phyloP scores from a whole-genome alignment of 2,888 invertebrate species.

The Trachelus iudaicus region DNA sequence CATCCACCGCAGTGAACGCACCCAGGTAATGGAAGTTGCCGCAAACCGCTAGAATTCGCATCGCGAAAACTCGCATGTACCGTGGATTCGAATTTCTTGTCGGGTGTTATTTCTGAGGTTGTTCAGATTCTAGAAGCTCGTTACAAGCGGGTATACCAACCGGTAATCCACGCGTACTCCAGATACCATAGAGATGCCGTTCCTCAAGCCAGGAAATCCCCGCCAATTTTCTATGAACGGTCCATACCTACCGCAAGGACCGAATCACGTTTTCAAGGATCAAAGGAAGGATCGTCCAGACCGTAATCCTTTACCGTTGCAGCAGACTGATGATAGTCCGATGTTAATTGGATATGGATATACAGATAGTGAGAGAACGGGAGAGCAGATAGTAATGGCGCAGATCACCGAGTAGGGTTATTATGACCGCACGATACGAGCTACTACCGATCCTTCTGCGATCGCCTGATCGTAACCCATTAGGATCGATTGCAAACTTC shows the following conservation, averaged over 20 bases:
- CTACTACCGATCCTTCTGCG: slow-evolving; percentile 17
- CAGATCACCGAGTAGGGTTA: slow-evolving; percentile 10
- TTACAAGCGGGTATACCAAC: background rate
- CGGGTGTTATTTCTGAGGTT: background rate
- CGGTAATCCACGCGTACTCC: background rate
- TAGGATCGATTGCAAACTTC: slow-evolving; percentile 10
- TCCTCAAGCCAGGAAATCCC: background rate
- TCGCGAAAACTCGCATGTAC: background rate
- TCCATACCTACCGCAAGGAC: background rate
- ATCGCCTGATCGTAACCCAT: slow-evolving; percentile 20
- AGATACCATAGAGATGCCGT: background rate
- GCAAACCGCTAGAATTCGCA: background rate
- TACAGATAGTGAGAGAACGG: slow-evolving; percentile 11
- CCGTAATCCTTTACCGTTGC: slow-evolving; percentile 25
- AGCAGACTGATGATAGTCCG: slow-evolving; percentile 12
- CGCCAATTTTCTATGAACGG: background rate
- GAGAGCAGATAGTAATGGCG: slow-evolving; percentile 20
- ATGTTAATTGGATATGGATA: slow-evolving; percentile 18
- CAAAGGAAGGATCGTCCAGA: slow-evolving; percentile 3
- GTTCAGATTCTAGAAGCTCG: background rate
- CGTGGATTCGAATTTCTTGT: background rate
- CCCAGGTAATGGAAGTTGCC: background rate
- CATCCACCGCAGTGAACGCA: background rate
- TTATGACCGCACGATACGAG: slow-evolving; percentile 14
- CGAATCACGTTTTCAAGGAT: background rate